phyloP scores from a whole-genome alignment of 2,888 invertebrate species.

The Camponotus fellah region DNA sequence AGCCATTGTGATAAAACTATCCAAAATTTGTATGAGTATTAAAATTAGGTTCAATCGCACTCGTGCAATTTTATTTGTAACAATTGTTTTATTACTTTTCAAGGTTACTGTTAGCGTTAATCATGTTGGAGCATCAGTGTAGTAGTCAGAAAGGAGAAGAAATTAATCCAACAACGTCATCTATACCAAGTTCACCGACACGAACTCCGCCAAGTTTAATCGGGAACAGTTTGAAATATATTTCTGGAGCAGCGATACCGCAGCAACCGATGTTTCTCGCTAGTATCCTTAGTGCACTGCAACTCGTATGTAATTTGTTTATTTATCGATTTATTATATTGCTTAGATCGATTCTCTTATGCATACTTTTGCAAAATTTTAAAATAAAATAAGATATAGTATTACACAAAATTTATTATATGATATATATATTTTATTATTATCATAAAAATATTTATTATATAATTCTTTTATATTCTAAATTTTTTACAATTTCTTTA shows the following conservation, averaged over 20 bases:
- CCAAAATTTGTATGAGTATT: not conserved
- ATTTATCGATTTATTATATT: conserved; percentile 4
- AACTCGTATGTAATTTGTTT: conserved; percentile 84
- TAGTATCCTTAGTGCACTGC: conserved; percentile 92
- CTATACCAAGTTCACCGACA: conserved; percentile 79
- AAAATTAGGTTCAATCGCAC: not conserved
- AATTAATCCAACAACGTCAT: conserved; percentile 70
- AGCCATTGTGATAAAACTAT: not conserved
- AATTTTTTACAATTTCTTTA: not conserved
- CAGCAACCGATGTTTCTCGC: conserved; percentile 95
- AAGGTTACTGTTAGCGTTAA: conserved; percentile 90
- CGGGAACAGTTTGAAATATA: conserved; percentile 87
- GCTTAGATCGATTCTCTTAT: not conserved
- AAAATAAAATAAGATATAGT: not conserved
- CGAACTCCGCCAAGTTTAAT: conserved; percentile 79
- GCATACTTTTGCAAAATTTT: not conserved
- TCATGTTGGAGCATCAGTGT: conserved; percentile 92
- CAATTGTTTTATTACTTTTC: conserved; percentile 50
- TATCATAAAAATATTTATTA: not conserved
- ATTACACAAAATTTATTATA: not conserved
- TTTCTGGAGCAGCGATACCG: conserved; percentile 89
- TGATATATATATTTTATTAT: not conserved
- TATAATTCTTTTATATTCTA: not conserved
- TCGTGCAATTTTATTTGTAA: not conserved
- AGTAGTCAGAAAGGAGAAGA: conserved; percentile 87